phyloP scores from a whole-genome alignment of 2,888 invertebrate species.

The Crioceris asparagi region DNA sequence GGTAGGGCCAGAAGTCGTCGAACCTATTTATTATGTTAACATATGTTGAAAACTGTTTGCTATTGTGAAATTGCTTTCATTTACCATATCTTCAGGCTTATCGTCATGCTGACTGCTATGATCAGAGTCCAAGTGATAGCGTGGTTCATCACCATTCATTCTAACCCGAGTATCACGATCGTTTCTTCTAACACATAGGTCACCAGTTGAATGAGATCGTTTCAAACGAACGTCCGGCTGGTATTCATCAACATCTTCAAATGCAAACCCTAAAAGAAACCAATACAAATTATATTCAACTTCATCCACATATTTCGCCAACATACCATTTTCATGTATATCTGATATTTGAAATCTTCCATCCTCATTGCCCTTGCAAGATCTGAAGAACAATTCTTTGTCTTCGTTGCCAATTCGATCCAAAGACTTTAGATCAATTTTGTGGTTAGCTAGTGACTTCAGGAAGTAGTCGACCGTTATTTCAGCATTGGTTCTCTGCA shows the following conservation, averaged over 20 bases:
- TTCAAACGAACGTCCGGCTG: slow-evolving; percentile 35
- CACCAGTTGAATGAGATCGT: slow-evolving; percentile 42
- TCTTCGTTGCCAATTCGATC: slow-evolving; percentile 31
- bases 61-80: slow-evolving; percentile 13
- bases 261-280: slow-evolving; percentile 24
- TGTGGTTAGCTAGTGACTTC: slow-evolving; percentile 41
- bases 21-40: slow-evolving; percentile 5
- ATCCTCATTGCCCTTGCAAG: slow-evolving; percentile 40
- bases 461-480: slow-evolving; percentile 44
- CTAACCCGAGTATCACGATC: slow-evolving; percentile 31
- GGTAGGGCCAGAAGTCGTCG: slow-evolving; percentile 36
- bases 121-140: slow-evolving; percentile 43
- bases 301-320: slow-evolving; percentile 10
- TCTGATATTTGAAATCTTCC: slow-evolving; percentile 45
- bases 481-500: slow-evolving; percentile 39
- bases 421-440: slow-evolving; percentile 37
- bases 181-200: slow-evolving; percentile 36
- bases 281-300: slow-evolving; percentile 3
- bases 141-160: slow-evolving; percentile 35
- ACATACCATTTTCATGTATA: slow-evolving; percentile 40
- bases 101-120: slow-evolving; percentile 44
- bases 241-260: slow-evolving; percentile 35
- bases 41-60: neutral
- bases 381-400: slow-evolving; percentile 34
- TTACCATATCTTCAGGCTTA: slow-evolving; percentile 39